Evolutionary conservation across 2,113 vertebrate species (phyloP), one percentile per base, ranked within the genome.

Genomic region (Pyxicephalus adspersus): DNA sequence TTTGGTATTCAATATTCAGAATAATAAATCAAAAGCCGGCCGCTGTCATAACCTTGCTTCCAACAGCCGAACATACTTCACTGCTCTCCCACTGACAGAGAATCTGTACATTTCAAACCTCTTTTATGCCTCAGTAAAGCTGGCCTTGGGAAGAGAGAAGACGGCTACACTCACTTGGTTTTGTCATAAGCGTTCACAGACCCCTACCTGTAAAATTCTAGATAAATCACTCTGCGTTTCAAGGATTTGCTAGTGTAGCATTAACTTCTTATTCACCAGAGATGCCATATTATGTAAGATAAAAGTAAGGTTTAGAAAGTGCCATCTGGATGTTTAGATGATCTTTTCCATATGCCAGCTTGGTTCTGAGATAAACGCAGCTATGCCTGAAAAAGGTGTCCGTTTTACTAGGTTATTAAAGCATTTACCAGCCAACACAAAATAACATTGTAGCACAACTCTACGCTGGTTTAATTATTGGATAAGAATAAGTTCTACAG

Each of bases 11-110:
- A 54, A 54, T 74, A 58, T 82, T 58, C 61, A 66, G 28, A 58
- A 74, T 75, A 82, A 82, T 82, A 82, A 82, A 81, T 73, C 68
- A 81, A 58, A 65, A 66, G 17, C 15, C 19, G 58, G 55, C 29
- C 19, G 22, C 28, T 81, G 68, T 81, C 63, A 66, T 66, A 74
- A 82, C 80, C 71, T 82, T 82, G 61, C 61, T 75, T 61, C 50
- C 29, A 75, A 50, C 51, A 55, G 50, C 22, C 23, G 60, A 65
- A 50, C n/a, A 31, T 81, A 66, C 51, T 66, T 82, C 51, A 75
- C 18, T 75, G 70, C 79, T 55, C 77, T 28, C 22, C 64, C 52
- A 57, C 65, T 70, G 77, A 58, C 64, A 79, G 65, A 65, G 76
- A 79, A 70, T 70, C 52, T 73, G 79, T 58, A 57, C 54, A 38